Percentiles rank a stretch among this genome's conserved stretches.
Evolutionary conservation across 1,140 invertebrate species (phyloP).

Genomic region (Leptinotarsa defecta): DNA sequence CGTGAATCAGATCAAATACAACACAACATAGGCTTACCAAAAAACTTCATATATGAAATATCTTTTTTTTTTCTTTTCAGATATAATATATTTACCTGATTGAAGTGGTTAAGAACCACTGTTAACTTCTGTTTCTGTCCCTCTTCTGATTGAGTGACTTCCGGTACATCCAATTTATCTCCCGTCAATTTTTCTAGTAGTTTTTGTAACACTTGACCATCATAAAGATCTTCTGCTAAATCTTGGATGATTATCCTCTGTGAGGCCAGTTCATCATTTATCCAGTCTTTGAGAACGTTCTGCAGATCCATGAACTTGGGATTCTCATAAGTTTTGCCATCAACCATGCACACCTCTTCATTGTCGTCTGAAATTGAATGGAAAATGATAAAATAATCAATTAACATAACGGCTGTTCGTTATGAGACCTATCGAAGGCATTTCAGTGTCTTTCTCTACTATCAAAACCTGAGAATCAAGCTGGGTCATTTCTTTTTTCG

Average conservation of each 20-base stretch:
- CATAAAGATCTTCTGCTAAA: slow-evolving; percentile 96
- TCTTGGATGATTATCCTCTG: slow-evolving; percentile 98
- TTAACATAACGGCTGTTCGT: no score
- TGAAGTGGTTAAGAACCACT: slow-evolving; percentile 75
- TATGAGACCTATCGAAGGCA: no score
- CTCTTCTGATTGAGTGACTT: slow-evolving; percentile 98
- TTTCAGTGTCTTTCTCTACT: no score
- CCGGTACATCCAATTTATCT: slow-evolving; percentile 92
- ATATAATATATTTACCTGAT: slow-evolving; percentile 39
- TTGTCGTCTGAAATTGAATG: slow-evolving; percentile 76
- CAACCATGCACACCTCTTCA: slow-evolving; percentile 96
- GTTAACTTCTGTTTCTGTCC: slow-evolving; percentile 94
- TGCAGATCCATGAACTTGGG: slow-evolving; percentile 86
- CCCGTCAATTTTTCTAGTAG: slow-evolving; percentile 90
- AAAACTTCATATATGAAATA: slow-evolving; percentile 6
- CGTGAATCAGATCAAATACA: not conserved
- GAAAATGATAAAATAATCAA: not conserved
- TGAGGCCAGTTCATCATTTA: slow-evolving; percentile 96
- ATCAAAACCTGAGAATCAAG: no score
- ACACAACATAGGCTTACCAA: not conserved
- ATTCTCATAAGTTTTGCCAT: slow-evolving; percentile 84
- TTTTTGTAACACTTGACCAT: slow-evolving; percentile 98
- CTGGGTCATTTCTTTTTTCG: no score
- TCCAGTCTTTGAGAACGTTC: slow-evolving; percentile 93
- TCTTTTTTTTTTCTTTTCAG: not conserved